Evolutionary conservation across 2,113 vertebrate species (phyloP).

Genomic region (Gavialis gangeticus): DNA sequence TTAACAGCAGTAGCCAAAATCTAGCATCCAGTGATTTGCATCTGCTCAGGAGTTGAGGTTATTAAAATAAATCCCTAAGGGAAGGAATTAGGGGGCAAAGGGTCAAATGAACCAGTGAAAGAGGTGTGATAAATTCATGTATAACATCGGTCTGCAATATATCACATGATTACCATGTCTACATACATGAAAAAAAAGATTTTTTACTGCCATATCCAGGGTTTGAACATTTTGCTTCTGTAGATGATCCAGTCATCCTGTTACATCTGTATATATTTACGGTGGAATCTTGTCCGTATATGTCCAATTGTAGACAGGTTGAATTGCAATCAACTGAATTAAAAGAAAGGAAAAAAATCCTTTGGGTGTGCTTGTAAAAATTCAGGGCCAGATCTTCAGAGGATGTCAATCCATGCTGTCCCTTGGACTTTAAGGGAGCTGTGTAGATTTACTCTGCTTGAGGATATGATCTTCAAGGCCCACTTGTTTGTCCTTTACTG

Average conservation of each 20-base stretch:
- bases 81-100: not conserved
- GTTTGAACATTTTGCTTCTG: not conserved
- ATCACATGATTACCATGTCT: not conserved
- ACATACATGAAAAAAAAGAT: not conserved
- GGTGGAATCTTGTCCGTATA: not conserved
- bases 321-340: not conserved
- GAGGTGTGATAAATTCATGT: not conserved
- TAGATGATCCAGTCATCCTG: not conserved
- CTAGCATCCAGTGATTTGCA: not conserved
- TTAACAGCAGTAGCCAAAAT: not conserved
- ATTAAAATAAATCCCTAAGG: fast-evolving
- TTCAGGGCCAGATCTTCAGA: not conserved
- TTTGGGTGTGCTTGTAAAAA: fast-evolving
- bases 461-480: not conserved
- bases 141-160: not conserved
- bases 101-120: not conserved
- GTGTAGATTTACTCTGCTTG: not conserved
- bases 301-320: not conserved
- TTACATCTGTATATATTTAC: not conserved
- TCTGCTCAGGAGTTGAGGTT: not conserved
- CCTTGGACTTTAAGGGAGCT: not conserved
- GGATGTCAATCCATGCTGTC: not conserved
- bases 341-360: not conserved
- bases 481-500: not conserved
- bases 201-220: not conserved